phyloP scores from a whole-genome alignment of 2,888 invertebrate species.

The Caenorhabditis plicata region DNA sequence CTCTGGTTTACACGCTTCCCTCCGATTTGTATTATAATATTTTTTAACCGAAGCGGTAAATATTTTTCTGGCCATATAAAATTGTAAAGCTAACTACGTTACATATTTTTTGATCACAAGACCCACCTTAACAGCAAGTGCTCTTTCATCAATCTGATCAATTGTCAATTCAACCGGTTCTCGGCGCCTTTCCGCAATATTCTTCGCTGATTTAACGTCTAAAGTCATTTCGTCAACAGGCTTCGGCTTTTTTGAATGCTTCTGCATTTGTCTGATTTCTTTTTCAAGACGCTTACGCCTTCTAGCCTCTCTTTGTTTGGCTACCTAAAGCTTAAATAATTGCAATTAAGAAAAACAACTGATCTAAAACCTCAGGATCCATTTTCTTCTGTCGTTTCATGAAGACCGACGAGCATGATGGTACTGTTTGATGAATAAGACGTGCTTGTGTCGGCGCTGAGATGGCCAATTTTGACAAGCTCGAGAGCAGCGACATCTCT shows the following conservation, averaged over 20 bases:
- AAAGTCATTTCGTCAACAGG: conserved; percentile 83
- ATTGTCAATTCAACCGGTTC: conserved; percentile 64
- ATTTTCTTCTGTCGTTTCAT: conserved; percentile 62
- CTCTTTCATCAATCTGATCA: conserved; percentile 70
- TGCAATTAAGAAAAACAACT: background rate
- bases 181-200: conserved; percentile 59
- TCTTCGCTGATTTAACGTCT: conserved; percentile 58
- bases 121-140: conserved; percentile 43
- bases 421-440: conserved; percentile 18
- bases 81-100: no score
- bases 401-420: conserved; percentile 46
- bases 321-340: conserved; percentile 66
- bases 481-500: conserved; percentile 23
- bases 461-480: conserved; percentile 11
- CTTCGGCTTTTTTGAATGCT: conserved; percentile 80
- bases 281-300: conserved; percentile 82
- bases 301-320: conserved; percentile 81
- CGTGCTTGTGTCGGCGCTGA: conserved; percentile 3
- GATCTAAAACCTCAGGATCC: conserved; percentile 56
- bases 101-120: background rate
- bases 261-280: conserved; percentile 76
- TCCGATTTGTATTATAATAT: no score
- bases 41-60: no score
- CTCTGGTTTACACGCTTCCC: no score
- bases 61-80: no score